A percentile compares a stretch with the other conserved stretches of the same genome.
These are phyloP conservation scores for Miichthys miiuy DNA, from an alignment of 2,797 vertebrate genomes.

Conservation along the genomic window DNA sequence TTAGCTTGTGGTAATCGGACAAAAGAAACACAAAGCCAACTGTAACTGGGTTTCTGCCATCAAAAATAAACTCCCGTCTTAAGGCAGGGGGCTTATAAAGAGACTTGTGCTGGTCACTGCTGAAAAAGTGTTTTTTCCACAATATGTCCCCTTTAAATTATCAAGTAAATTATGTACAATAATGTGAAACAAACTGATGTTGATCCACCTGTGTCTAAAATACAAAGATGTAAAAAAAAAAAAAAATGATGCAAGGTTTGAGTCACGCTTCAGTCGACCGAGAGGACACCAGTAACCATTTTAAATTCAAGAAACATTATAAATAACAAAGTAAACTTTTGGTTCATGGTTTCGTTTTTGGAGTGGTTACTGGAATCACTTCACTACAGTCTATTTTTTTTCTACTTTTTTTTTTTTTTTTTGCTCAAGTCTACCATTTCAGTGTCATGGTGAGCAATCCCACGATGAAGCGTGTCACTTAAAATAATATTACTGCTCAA, in stretches of 20 bases:
- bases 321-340: not conserved
- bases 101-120: too few species aligned
- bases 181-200: not conserved
- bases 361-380: not conserved
- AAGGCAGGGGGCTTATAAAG: too few species aligned
- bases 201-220: not conserved
- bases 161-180: not conserved
- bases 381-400: not conserved
- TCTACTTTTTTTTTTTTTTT: too few species aligned
- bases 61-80: too few species aligned
- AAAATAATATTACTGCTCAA: not conserved
- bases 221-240: not conserved
- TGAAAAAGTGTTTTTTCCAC: not conserved
- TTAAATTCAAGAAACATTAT: not conserved
- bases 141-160: not conserved
- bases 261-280: not conserved
- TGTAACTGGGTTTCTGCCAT: too few species aligned
- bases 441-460: not conserved
- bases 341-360: not conserved
- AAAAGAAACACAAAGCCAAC: too few species aligned
- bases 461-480: not conserved
- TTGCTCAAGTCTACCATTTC: not conserved
- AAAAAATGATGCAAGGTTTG: too few species aligned
- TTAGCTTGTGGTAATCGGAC: too few species aligned
- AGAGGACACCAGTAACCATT: not conserved